Evolutionary conservation across 1,140 invertebrate genomes (phyloP).

Genomic region (Drosophila punjabiensis): DNA sequence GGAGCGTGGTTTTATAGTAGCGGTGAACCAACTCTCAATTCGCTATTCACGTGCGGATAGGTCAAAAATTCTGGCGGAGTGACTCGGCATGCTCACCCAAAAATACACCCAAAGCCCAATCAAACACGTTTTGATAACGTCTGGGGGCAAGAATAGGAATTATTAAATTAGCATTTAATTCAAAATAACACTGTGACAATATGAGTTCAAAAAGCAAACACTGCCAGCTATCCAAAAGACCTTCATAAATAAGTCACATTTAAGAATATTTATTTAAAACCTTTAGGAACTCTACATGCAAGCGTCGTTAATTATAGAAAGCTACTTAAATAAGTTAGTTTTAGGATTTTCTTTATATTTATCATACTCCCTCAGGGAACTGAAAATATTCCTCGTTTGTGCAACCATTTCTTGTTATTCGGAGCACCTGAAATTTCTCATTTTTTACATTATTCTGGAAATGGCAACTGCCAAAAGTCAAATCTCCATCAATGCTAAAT

Average conservation of each 20-base stretch:
- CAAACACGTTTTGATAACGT: constrained; percentile 8
- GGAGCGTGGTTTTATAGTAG: constrained; percentile 10
- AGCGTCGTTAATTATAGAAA: no score
- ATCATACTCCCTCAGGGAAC: constrained; percentile 21
- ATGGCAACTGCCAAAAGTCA: constrained; percentile 20
- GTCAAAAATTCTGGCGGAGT: not conserved
- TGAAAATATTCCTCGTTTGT: constrained; percentile 21
- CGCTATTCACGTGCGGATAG: not conserved
- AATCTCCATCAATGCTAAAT: not conserved
- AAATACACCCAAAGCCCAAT: not conserved
- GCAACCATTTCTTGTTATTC: constrained; percentile 28
- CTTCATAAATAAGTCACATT: not conserved
- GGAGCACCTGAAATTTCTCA: constrained; percentile 6
- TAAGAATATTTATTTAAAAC: not conserved
- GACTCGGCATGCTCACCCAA: not conserved
- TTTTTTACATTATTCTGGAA: constrained; percentile 28
- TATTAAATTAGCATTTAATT: not conserved
- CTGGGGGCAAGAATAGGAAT: no score
- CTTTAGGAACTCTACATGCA: not conserved
- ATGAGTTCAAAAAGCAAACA: not conserved
- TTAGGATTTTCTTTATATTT: no score
- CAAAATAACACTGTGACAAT: not conserved
- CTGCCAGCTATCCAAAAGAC: not conserved
- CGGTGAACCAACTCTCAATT: not conserved
- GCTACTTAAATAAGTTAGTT: no score